phyloP scores from a whole-genome alignment of 2,888 invertebrate species.

The Colostygia pectinataria region DNA sequence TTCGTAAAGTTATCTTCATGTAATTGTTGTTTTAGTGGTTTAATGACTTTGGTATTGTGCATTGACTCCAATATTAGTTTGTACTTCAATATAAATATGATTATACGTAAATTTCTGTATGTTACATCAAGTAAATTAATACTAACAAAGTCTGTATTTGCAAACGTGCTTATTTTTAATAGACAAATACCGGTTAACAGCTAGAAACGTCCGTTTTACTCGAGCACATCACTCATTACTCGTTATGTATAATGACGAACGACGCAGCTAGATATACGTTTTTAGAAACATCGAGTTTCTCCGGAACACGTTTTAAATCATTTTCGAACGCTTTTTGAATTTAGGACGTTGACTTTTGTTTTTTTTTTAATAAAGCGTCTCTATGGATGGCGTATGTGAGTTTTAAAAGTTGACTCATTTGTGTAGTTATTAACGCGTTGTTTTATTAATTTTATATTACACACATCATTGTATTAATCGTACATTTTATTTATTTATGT shows the following conservation, averaged over 20 bases:
- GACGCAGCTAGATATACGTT: conserved; percentile 75
- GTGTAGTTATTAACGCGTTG: too few species aligned
- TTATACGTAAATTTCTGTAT: too few species aligned
- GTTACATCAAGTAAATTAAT: not conserved
- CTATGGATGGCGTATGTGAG: conserved; percentile 6
- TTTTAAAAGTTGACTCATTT: conserved; percentile 17
- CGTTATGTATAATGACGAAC: conserved; percentile 72
- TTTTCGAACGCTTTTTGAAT: conserved; percentile 80
- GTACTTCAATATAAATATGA: too few species aligned
- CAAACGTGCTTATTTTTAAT: conserved; percentile 1
- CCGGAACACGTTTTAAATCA: conserved; percentile 83
- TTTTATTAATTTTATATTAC: too few species aligned
- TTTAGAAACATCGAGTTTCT: conserved; percentile 80
- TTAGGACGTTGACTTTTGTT: conserved; percentile 75
- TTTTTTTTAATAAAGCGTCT: conserved; percentile 41
- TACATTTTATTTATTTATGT: too few species aligned
- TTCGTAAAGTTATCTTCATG: not conserved
- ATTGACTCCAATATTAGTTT: not conserved
- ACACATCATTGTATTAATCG: too few species aligned
- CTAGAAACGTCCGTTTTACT: conserved; percentile 52
- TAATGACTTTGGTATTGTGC: not conserved
- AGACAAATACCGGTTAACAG: not conserved
- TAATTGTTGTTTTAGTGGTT: too few species aligned
- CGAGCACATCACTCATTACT: conserved; percentile 69
- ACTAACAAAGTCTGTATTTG: not conserved